phyloP scores from a whole-genome alignment of 2,888 invertebrate genomes.

The Synergus japonicus region DNA sequence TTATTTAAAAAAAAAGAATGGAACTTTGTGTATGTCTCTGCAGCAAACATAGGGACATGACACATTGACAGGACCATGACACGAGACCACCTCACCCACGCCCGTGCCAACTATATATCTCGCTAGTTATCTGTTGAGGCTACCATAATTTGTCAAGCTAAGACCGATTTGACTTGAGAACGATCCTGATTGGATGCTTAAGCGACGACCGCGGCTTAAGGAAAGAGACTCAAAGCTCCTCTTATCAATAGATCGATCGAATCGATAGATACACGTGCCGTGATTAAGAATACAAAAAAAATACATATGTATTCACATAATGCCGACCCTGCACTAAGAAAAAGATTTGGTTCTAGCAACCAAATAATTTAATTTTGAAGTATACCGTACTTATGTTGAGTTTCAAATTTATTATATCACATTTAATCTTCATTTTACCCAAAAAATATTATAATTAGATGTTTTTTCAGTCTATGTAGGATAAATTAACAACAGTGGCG shows the following conservation, averaged over 20 bases:
- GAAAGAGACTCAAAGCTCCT: slow-evolving; percentile 9
- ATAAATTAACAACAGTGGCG: no score
- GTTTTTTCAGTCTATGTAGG: no score
- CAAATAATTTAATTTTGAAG: no score
- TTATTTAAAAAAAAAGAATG: background rate
- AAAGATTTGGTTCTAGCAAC: no score
- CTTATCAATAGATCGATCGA: slow-evolving; percentile 29
- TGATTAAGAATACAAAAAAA: slow-evolving; percentile 33
- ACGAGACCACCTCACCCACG: slow-evolving; percentile 62
- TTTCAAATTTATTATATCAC: no score
- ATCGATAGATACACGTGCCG: slow-evolving; percentile 18
- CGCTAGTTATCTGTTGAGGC: slow-evolving; percentile 56
- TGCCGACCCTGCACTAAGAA: background rate
- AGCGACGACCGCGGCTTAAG: slow-evolving; percentile 26
- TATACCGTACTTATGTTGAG: no score
- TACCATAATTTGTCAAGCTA: slow-evolving; percentile 67
- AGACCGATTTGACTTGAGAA: slow-evolving; percentile 51
- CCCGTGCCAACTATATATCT: slow-evolving; percentile 56
- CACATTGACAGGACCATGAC: slow-evolving; percentile 63
- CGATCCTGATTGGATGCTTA: slow-evolving; percentile 53
- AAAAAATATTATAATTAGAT: no score
- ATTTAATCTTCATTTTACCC: no score
- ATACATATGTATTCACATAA: background rate
- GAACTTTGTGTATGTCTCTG: slow-evolving; percentile 44
- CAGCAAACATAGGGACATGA: slow-evolving; percentile 53